Base-by-base conservation (phyloP, 2,797 vertebrate species). In the Rhinogobio ventralis region DNA sequence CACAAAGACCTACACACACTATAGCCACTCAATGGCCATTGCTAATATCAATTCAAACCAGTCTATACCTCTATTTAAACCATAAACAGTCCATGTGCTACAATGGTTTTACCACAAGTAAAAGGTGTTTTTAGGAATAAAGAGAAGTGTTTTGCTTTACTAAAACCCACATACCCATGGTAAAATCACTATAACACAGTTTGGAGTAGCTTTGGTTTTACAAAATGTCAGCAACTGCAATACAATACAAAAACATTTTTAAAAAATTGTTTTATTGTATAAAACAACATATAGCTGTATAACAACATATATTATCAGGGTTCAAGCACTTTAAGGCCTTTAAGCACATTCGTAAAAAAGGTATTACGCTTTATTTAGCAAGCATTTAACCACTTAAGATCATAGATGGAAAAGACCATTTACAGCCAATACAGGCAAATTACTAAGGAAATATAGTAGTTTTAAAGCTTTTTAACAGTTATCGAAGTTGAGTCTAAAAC, bases 141-240 rank as follows among this genome's bases (percentile, higher is more conserved):
- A 25, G 74, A 60, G 33, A 57, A 42, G 23, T 25, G n/a, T n/a
- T n/a, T n/a, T n/a, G 7, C 36, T 14, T 23, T 4, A 39, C 2
- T 57, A 39, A 75, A 55, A 55, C 5, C 2, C 42, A n/a, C 42
- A 46, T 46, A 46, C 45, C 7, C 10, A 23, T 19, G 51, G 20
- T 75, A 75, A 55, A 76, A 57, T 76, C 74, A n/a, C 28, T 55
- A n/a, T 75, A 15, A 36, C 72, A 74, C 28, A 53, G 72, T 23
- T 33, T 53, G 49, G 49, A 14, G 20, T n/a, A 13, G 30, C 11
- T 36, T 75, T 8, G 11, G 11, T 53, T 74, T 53, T 53, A 53
- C 9, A 74, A 11, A 53, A 74, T 23, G 28, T 17, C 45, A 19
- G 4, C n/a, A 49, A 72, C 0, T 49, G 17, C 28, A 74, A 74